A percentile compares a stretch with the other conserved stretches of the same genome.
Conservation (phyloP, 2,113 vertebrate species). For the Thymallus thymallus region DNA sequence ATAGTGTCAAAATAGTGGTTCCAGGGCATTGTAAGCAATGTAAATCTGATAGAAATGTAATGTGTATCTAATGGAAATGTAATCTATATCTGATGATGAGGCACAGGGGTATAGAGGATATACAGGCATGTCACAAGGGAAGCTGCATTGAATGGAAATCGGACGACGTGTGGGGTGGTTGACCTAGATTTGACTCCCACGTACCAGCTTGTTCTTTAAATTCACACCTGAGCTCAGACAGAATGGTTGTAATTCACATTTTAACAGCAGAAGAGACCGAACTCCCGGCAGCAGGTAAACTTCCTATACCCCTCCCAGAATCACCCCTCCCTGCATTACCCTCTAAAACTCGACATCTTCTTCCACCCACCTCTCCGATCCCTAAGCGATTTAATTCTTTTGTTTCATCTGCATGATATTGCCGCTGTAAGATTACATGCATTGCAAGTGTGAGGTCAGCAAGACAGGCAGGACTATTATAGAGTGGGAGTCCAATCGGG, state of each 20-base stretch:
- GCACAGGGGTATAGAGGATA: conserved; percentile 6
- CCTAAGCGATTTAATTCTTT: conserved; percentile 25
- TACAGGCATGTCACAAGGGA: background rate
- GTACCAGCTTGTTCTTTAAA: no score
- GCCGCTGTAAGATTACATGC: conserved; percentile 39
- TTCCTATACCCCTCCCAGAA: no score
- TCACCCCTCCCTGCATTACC: no score
- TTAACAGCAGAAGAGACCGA: no score
- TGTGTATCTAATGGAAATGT: conserved; percentile 28
- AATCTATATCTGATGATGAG: conserved; percentile 32
- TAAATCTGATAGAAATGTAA: conserved; percentile 31
- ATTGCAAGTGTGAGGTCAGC: conserved; percentile 18
- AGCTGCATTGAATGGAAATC: conserved; percentile 37
- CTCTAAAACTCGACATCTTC: no score
- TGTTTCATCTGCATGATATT: conserved; percentile 36
- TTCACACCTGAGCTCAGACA: no score
- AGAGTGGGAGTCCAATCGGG: conserved; percentile 2
- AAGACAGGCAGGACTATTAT: conserved; percentile 22
- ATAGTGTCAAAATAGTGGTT: no score
- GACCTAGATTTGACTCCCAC: no score
- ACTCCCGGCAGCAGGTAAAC: no score
- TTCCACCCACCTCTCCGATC: background rate
- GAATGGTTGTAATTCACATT: no score
- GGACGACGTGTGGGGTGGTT: background rate
- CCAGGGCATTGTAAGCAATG: conserved; percentile 11